Conservation (phyloP, 1,140 invertebrate species). For the Calosoma granatense region DNA sequence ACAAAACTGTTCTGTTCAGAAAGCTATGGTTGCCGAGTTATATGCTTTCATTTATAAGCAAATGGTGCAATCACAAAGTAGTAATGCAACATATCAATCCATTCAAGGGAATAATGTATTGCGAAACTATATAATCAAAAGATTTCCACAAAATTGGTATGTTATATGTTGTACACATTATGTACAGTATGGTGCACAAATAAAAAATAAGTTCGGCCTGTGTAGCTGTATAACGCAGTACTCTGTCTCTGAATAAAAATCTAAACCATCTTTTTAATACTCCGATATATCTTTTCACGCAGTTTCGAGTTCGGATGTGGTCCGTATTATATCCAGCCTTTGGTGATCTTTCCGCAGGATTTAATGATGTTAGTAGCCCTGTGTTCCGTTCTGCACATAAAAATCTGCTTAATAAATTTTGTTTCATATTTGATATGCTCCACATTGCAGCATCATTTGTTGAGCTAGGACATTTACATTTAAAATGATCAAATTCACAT, state of each 20-base stretch:
- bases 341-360: background rate
- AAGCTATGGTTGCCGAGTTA: no score
- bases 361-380: constrained; percentile 12
- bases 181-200: constrained; percentile 21
- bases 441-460: constrained; percentile 26
- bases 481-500: constrained; percentile 21
- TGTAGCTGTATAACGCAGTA: constrained; percentile 20
- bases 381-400: no score
- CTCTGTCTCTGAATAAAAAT: constrained; percentile 21
- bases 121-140: no score
- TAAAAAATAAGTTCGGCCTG: constrained; percentile 22
- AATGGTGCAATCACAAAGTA: no score
- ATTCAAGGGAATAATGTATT: no score
- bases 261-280: constrained; percentile 22
- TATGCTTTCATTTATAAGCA: no score
- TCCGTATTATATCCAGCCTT: background rate
- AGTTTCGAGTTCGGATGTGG: no score
- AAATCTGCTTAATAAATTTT: constrained; percentile 12
- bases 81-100: no score
- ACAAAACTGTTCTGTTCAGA: no score
- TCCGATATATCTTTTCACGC: constrained; percentile 12
- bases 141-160: no score
- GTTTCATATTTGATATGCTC: constrained; percentile 17
- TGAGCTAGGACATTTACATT: constrained; percentile 23
- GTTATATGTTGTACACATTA: no score